Base-by-base conservation (phyloP, 2,888 invertebrate genomes). In the Tachystola acroxantha region DNA sequence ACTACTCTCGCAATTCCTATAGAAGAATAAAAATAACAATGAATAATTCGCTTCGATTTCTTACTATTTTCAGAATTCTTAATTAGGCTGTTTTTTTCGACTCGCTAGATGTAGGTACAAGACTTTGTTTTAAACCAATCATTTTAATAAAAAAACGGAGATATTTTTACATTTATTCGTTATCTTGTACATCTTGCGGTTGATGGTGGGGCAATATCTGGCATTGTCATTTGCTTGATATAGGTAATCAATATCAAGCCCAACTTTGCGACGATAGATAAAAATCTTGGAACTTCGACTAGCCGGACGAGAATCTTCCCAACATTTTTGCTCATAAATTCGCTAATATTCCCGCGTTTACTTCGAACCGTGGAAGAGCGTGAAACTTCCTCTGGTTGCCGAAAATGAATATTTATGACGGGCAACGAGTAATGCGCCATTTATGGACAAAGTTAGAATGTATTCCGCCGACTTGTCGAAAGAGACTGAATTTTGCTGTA, bases 361-460 rank as follows among this genome's bases (percentile, higher is more conserved):
- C 68, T 74, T 68, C 59, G 60, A 64, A 64, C 61, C 53, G 53
- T 57, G 64, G 64, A 70, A 71, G 68, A 74, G 69, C 71, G 69
- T 60, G 71, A 72, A 84, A 82, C 78, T 82, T 84, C 71, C 64
- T 70, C 76, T 68, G 66, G 69, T 73, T 74, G 64, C 68, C 66
- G 67, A 78, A 81, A 82, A 84, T 85, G 81, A 85, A 84, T 85
- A 85, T 85, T 85, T 84, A 85, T 82, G 76, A 76, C 75, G 64
- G 67, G 68, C 74, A 72, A 64, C 72, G 70, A 71, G 73, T 79
- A 77, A 80, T 74, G 71, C 72, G 69, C 74, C 81, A 74, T 82
- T 82, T 82, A 81, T 82, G 79, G 75, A 70, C 68, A 71, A 82
- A 85, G 79, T 84, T 82, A 57, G 67, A 74, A 76, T 71, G 72